Conservation (phyloP, 1,140 invertebrate species). For the Drosophila insularis region DNA sequence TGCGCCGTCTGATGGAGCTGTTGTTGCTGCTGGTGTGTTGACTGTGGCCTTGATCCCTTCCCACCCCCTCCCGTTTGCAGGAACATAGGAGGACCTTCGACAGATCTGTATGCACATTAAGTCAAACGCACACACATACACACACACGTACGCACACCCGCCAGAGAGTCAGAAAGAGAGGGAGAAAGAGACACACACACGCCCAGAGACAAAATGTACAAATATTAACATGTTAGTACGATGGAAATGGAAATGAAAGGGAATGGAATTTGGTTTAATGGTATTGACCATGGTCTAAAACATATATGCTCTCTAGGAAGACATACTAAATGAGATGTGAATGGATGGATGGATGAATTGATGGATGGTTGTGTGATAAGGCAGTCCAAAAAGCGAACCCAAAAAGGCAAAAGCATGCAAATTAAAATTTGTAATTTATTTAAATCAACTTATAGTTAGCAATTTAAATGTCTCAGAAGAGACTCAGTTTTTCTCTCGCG, state of each 20-base stretch:
- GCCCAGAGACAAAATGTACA: conserved; percentile 68
- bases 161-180: no score
- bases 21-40: conserved; percentile 72
- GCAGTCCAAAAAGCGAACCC: conserved; percentile 11
- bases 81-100: conserved; percentile 81
- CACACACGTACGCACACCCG: conserved; percentile 32
- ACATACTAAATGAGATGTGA: not conserved
- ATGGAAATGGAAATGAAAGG: conserved; percentile 59
- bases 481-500: not conserved
- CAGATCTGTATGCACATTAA: conserved; percentile 59
- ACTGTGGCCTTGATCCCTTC: conserved; percentile 81
- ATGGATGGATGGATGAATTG: no score
- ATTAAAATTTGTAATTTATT: not conserved
- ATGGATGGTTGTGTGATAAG: not conserved
- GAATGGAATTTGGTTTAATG: not conserved
- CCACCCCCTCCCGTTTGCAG: conserved; percentile 81
- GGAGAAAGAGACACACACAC: conserved; percentile 24
- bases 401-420: conserved; percentile 15
- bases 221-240: conserved; percentile 75
- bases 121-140: conserved; percentile 33
- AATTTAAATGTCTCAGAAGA: not conserved
- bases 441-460: not conserved
- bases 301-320: conserved; percentile 1
- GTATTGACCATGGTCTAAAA: not conserved
- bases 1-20: conserved; percentile 64